Percentiles rank a stretch among this genome's conserved stretches.
Conservation (phyloP, 2,113 vertebrate genomes). For the Gulo gulo region DNA sequence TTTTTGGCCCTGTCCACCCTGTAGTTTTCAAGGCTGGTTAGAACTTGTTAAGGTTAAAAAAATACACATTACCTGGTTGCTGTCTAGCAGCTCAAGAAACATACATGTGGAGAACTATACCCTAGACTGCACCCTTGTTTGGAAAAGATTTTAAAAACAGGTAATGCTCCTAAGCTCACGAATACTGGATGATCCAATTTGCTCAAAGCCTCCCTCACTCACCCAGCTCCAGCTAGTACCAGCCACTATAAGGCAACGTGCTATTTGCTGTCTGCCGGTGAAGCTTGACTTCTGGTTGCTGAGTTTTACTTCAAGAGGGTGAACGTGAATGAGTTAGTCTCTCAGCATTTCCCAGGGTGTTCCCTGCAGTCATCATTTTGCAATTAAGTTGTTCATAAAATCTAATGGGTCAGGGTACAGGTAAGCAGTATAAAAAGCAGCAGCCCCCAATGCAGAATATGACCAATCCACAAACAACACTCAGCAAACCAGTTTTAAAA, state of each 20-base stretch:
- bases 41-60: constrained; percentile 31
- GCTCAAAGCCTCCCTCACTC: neutral
- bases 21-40: constrained; percentile 48
- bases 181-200: fast-evolving
- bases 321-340: neutral
- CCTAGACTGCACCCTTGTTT: neutral
- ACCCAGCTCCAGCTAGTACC: fast-evolving
- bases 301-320: neutral
- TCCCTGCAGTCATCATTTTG: neutral
- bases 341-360: neutral
- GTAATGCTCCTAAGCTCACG: fast-evolving
- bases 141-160: neutral
- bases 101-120: neutral
- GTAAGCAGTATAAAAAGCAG: neutral
- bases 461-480: neutral
- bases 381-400: constrained; percentile 32
- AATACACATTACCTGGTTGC: neutral
- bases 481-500: neutral
- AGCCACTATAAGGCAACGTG: fast-evolving
- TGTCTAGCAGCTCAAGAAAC: neutral
- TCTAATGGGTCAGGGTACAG: neutral
- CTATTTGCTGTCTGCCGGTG: neutral
- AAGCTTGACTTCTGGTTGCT: neutral
- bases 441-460: neutral
- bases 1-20: constrained; percentile 47